phyloP scores from a whole-genome alignment of 2,888 invertebrate genomes.

The Xanthostigma xanthostigma region DNA sequence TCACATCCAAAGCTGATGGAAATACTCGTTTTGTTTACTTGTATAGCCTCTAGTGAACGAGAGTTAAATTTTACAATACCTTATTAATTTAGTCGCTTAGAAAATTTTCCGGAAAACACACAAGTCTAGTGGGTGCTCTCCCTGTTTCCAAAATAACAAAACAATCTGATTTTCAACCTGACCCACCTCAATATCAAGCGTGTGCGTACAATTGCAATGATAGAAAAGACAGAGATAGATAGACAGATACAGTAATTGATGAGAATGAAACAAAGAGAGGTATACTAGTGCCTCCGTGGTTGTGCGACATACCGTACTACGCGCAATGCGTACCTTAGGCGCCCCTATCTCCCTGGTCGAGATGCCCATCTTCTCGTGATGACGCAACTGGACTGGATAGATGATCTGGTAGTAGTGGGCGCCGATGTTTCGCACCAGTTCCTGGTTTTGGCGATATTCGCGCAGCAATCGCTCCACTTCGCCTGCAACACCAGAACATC shows the following conservation, averaged over 20 bases:
- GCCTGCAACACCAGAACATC: slow-evolving; percentile 36
- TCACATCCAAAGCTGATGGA: too few species aligned
- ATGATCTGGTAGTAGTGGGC: slow-evolving; percentile 88
- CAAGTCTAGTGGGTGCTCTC: too few species aligned
- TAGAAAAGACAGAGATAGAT: background rate
- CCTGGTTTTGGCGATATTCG: slow-evolving; percentile 84
- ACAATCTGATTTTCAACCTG: too few species aligned
- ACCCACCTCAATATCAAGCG: too few species aligned
- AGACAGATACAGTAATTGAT: slow-evolving; percentile 2
- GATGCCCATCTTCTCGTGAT: slow-evolving; percentile 93
- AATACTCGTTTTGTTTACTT: too few species aligned
- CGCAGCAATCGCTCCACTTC: slow-evolving; percentile 84
- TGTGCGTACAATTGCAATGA: too few species aligned
- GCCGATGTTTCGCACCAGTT: slow-evolving; percentile 81
- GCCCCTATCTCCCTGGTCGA: slow-evolving; percentile 82
- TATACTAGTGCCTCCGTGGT: background rate
- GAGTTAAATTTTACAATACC: too few species aligned
- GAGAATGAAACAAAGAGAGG: slow-evolving; percentile 2
- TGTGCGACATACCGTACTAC: slow-evolving; percentile 39
- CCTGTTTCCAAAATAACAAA: too few species aligned
- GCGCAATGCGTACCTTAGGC: slow-evolving; percentile 60
- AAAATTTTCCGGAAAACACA: too few species aligned
- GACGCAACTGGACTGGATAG: slow-evolving; percentile 84
- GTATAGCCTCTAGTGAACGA: too few species aligned
- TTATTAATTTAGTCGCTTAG: too few species aligned